phyloP scores from a whole-genome alignment of 2,113 vertebrate species.

The Chaenogobius annularis region DNA sequence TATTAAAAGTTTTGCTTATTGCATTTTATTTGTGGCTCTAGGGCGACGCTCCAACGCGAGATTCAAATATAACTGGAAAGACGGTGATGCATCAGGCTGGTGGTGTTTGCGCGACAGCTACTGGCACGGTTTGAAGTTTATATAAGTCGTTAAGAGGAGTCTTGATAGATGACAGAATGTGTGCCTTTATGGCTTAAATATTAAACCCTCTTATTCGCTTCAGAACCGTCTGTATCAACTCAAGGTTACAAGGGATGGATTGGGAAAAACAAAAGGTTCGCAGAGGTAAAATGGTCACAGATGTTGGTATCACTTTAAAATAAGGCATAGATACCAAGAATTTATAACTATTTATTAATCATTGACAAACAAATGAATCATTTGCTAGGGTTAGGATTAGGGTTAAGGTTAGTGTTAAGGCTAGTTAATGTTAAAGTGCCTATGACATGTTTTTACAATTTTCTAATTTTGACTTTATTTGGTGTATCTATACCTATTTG shows the following conservation, averaged over 20 bases:
- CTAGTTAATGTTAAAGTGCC: too few relatives aligned
- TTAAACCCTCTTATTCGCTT: background rate
- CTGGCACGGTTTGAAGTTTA: slow-evolving; percentile 25
- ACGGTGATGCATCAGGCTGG: slow-evolving; percentile 53
- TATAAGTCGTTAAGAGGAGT: slow-evolving; percentile 11
- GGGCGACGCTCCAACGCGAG: slow-evolving; percentile 55
- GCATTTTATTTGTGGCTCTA: slow-evolving; percentile 75
- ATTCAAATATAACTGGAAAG: slow-evolving; percentile 64
- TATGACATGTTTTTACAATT: too few relatives aligned
- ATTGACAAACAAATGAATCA: too few relatives aligned
- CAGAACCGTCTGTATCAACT: background rate
- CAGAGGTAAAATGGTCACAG: background rate
- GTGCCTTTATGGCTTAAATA: background rate
- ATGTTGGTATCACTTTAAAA: too few relatives aligned
- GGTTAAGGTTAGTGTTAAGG: too few relatives aligned
- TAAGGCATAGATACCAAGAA: too few relatives aligned
- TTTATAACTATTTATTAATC: too few relatives aligned
- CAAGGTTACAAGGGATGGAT: background rate
- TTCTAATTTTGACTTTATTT: too few relatives aligned
- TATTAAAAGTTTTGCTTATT: slow-evolving; percentile 80
- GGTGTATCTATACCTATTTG: too few relatives aligned
- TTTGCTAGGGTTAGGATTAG: too few relatives aligned
- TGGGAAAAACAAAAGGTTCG: background rate
- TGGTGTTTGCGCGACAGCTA: slow-evolving; percentile 54
- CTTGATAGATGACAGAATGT: slow-evolving; percentile 6